Base-by-base conservation (phyloP, 2,888 invertebrate species). In the Pammene fasciana region DNA sequence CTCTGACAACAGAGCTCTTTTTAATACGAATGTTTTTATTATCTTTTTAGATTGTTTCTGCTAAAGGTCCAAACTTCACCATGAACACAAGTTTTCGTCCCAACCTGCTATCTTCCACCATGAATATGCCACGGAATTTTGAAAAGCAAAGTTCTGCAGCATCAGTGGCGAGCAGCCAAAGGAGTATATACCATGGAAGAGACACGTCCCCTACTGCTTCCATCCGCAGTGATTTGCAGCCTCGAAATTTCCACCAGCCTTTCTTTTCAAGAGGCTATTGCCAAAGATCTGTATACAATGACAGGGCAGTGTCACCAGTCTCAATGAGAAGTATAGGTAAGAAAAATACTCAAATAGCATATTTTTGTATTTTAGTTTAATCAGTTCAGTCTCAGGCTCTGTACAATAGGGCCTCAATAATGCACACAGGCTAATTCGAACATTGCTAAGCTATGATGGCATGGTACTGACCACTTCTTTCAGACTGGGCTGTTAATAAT, bases 291-390 rank as follows among this genome's bases (percentile, higher is more conserved):
- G 75, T 82, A 26, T 77, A 76, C 54, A 84, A 83, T 81, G 83
- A 82, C 9, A 82, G 87, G 79, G 78, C 83, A 77, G 82, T 83
- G 14, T 87, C 90, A 56, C 83, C 89, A n/a, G 79, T 82, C 74
- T 90, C 91, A 34, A 72, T 86, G 67, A 79, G 85, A 68, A 89
- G 86, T 74, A 83, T 83, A 72, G 86, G 90, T 90, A 76, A 70
- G 78, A 72, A 45, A 26, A 26, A 26, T 26, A 26, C 26, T 26
- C 26, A 26, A 3, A 26, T 26, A 4, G 26, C 26, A 26, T 26
- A 26, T 26, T 26, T 26, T 26, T 3, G 26, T 26, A n/a, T n/a
- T 26, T 45, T 26, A 45, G 8, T 54, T 38, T 38, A 26, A 26
- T 26, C 26, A 26, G 26, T 26, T 26, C n/a, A n/a, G n/a, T n/a